Conservation (phyloP, 2,888 invertebrate genomes). For the Tenthredo livida region DNA sequence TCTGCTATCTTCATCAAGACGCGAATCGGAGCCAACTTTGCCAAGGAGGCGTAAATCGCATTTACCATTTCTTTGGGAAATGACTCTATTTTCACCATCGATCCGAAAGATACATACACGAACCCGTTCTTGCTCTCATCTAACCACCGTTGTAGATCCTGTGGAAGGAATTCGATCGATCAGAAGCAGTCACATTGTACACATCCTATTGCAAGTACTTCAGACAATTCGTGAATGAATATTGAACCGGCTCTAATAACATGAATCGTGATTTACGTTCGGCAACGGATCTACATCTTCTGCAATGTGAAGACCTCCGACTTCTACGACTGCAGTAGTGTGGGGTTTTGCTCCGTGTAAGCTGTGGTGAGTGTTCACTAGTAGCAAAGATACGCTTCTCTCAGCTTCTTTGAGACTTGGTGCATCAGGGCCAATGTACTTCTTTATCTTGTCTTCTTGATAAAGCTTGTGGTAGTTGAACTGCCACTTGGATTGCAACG, state of each 20-base stretch:
- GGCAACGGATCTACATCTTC: conserved; percentile 60
- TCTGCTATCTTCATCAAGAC: conserved; percentile 66
- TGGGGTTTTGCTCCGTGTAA: conserved; percentile 79
- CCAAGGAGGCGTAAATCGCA: conserved; percentile 63
- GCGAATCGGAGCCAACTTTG: conserved; percentile 65
- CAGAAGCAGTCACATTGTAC: not conserved
- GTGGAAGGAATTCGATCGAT: not conserved
- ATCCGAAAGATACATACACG: conserved; percentile 65
- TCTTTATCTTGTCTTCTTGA: conserved; percentile 62
- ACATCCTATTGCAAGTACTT: not conserved
- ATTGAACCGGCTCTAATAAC: not conserved
- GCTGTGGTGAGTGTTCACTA: conserved; percentile 79
- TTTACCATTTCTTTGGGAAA: conserved; percentile 61
- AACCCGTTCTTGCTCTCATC: conserved; percentile 55
- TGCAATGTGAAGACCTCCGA: conserved; percentile 80
- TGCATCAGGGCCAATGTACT: conserved; percentile 65
- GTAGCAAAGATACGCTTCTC: conserved; percentile 77
- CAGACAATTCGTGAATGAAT: not conserved
- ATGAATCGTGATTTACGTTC: conserved; percentile 65
- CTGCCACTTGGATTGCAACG: not conserved
- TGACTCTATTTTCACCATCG: conserved; percentile 66
- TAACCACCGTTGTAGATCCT: conserved; percentile 67
- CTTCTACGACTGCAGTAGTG: conserved; percentile 78
- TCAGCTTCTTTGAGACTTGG: conserved; percentile 77
- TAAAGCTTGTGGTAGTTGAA: conserved; percentile 57